phyloP scores from a whole-genome alignment of 2,888 invertebrate genomes.

The Sphaerophoria taeniata region DNA sequence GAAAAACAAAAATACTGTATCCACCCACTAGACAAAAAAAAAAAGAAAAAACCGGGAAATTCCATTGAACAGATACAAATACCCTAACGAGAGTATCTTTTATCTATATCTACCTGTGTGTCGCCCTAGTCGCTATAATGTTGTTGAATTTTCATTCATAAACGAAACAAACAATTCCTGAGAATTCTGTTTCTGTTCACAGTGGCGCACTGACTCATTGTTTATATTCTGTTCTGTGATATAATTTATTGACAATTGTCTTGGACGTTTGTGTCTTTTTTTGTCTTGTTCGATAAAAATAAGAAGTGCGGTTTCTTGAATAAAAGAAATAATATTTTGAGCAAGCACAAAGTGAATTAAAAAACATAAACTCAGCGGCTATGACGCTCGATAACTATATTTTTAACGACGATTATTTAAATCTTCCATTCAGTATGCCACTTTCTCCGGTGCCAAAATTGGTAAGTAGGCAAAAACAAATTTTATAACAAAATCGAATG shows the following conservation, averaged over 20 bases:
- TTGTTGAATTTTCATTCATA: slow-evolving; percentile 64
- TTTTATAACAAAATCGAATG: too few species aligned
- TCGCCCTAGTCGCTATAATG: slow-evolving; percentile 7
- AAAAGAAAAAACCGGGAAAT: slow-evolving; percentile 63
- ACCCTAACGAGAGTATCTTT: slow-evolving; percentile 1
- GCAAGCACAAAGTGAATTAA: slow-evolving; percentile 44
- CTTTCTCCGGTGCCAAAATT: slow-evolving; percentile 82
- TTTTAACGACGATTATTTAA: slow-evolving; percentile 80
- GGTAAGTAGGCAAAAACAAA: slow-evolving; percentile 79
- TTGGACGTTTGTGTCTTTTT: slow-evolving; percentile 4
- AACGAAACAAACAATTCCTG: slow-evolving; percentile 70
- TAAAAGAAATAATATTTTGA: slow-evolving; percentile 46
- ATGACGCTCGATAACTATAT: slow-evolving; percentile 82
- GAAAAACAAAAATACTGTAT: not conserved
- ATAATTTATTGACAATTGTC: slow-evolving; percentile 63
- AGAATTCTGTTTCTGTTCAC: slow-evolving; percentile 58
- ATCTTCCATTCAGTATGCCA: slow-evolving; percentile 80
- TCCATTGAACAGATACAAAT: slow-evolving; percentile 43
- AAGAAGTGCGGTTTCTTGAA: slow-evolving; percentile 32
- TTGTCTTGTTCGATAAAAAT: slow-evolving; percentile 1
- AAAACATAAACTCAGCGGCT: slow-evolving; percentile 45
- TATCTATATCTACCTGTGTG: slow-evolving; percentile 44
- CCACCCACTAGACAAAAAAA: not conserved
- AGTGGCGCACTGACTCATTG: slow-evolving; percentile 61
- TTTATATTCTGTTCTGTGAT: slow-evolving; percentile 72